Percentiles rank a stretch among this genome's conserved stretches.
phyloP scores from a whole-genome alignment of 1,140 invertebrate genomes.

The Aphaenogaster rudis region DNA sequence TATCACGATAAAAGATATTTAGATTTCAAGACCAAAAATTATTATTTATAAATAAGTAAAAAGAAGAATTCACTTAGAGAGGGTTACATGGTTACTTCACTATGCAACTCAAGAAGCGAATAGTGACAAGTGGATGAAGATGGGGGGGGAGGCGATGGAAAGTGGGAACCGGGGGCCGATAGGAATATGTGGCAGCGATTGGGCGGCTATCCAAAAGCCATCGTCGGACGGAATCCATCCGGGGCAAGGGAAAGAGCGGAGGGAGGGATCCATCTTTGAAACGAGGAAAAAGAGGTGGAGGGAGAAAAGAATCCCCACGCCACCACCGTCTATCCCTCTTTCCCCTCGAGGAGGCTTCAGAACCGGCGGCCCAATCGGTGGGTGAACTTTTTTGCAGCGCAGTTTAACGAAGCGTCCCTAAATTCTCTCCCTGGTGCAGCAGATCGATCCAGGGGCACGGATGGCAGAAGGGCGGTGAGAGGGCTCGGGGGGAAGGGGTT shows the following conservation, averaged over 20 bases:
- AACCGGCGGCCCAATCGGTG: constrained; percentile 65
- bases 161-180: constrained; percentile 66
- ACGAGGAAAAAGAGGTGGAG: constrained; percentile 19
- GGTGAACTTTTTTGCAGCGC: constrained; percentile 71
- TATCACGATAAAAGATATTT: neutral
- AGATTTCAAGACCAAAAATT: neutral
- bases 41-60: neutral
- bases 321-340: neutral
- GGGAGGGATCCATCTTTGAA: constrained; percentile 50
- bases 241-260: constrained; percentile 36
- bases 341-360: constrained; percentile 51
- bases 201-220: constrained; percentile 85
- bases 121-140: constrained; percentile 40
- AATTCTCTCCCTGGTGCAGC: constrained; percentile 74
- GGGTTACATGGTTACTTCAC: constrained; percentile 12
- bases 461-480: constrained; percentile 37
- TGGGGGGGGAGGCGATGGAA: constrained; percentile 7
- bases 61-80: neutral
- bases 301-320: constrained; percentile 55
- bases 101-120: constrained; percentile 34
- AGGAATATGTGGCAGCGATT: constrained; percentile 85
- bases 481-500: constrained; percentile 13
- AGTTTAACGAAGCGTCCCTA: constrained; percentile 81
- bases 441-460: constrained; percentile 71
- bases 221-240: constrained; percentile 73